These are phyloP conservation scores for Hystrix cristata DNA, from an alignment of 2,113 vertebrate species.

Conservation along the genomic window DNA sequence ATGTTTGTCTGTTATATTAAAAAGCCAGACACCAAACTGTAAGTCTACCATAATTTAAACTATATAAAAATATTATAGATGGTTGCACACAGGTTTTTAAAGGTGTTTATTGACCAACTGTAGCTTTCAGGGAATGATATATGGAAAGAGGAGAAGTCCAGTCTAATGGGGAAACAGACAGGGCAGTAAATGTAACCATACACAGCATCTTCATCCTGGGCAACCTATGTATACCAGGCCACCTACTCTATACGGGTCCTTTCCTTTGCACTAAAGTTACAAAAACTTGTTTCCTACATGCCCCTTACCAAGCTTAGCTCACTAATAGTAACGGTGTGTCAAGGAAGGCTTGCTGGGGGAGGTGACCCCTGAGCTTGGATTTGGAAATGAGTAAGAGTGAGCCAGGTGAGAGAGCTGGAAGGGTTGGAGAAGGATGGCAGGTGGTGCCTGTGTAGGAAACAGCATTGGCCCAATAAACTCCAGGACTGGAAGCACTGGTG, in stretches of 20 bases:
- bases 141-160: neutral
- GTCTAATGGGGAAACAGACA: neutral
- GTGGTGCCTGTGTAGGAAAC: neutral
- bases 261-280: neutral
- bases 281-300: neutral
- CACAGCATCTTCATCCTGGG: neutral
- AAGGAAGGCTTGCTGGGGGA: neutral
- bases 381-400: neutral
- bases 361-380: neutral
- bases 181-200: neutral
- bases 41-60: neutral
- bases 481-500: neutral
- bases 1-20: constrained; percentile 16
- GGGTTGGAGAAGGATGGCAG: neutral
- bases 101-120: neutral
- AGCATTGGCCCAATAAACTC: neutral
- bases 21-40: constrained; percentile 54
- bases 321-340: neutral
- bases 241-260: neutral
- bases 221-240: neutral
- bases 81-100: neutral
- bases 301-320: neutral
- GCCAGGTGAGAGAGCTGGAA: neutral
- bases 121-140: neutral
- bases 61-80: neutral